Percentiles rank a stretch among this genome's conserved stretches.
Evolutionary conservation across 1,140 invertebrate species (phyloP).

Genomic region (Lanistes nyassanus): DNA sequence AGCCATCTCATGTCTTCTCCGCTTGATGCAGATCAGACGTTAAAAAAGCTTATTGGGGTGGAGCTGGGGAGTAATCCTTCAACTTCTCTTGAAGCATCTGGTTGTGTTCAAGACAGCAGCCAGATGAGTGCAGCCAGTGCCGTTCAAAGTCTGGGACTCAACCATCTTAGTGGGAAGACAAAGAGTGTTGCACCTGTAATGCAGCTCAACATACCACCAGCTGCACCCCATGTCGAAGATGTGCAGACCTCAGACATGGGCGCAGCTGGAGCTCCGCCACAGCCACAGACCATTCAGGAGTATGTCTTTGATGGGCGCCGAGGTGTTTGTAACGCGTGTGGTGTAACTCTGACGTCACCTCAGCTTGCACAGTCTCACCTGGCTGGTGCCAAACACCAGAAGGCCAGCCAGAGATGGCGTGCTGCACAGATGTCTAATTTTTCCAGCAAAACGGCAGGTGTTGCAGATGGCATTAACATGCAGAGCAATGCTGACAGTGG

Average conservation of each 20-base stretch:
- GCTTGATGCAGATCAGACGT: neutral
- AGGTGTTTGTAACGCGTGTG: constrained; percentile 43
- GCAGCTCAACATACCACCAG: constrained; percentile 3
- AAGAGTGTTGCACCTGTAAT: neutral
- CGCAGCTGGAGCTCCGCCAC: neutral
- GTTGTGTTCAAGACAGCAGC: neutral
- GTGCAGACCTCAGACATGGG: neutral
- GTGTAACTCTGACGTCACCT: constrained; percentile 41
- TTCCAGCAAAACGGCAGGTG: neutral
- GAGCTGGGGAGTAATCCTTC: too few species aligned
- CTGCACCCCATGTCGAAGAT: neutral
- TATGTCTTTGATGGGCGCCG: constrained; percentile 39
- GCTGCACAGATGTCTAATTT: neutral
- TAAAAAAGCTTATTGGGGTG: neutral
- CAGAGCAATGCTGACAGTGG: neutral
- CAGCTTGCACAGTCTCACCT: constrained; percentile 37
- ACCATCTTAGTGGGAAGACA: neutral
- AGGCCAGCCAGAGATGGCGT: constrained; percentile 23
- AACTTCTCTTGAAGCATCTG: neutral
- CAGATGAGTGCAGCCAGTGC: too few species aligned
- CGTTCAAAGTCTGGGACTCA: neutral
- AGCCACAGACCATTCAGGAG: neutral
- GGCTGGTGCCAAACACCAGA: constrained; percentile 37
- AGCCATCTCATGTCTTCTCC: constrained; percentile 2
- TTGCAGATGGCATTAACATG: neutral